A percentile compares a stretch with the other conserved stretches of the same genome.
phyloP scores from a whole-genome alignment of 2,888 invertebrate genomes.

The Tuta absoluta region DNA sequence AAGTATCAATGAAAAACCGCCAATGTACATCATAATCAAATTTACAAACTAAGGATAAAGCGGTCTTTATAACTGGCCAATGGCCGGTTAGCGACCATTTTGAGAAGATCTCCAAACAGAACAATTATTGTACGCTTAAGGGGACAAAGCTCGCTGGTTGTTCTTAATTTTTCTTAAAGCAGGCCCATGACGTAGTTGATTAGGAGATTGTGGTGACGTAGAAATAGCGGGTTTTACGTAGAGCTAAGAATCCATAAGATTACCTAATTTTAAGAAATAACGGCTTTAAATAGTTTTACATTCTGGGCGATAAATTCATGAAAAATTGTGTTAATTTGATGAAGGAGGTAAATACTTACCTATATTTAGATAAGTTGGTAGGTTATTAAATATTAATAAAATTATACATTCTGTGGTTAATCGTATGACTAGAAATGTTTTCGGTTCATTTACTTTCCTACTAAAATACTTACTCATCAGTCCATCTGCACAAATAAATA shows the following conservation, averaged over 20 bases:
- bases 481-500: too few species aligned
- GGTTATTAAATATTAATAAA: too few species aligned
- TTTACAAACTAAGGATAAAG: not conserved
- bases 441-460: too few species aligned
- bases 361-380: too few species aligned
- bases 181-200: not conserved
- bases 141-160: not conserved
- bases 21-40: not conserved
- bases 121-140: not conserved
- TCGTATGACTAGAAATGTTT: too few species aligned
- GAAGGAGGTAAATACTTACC: too few species aligned
- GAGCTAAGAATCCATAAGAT: constrained; percentile 34
- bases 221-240: constrained; percentile 47
- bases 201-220: constrained; percentile 10
- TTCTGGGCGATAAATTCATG: not conserved
- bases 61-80: not conserved
- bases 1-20: not conserved
- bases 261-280: not conserved
- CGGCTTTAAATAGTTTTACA: not conserved
- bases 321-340: not conserved
- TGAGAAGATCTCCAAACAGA: not conserved
- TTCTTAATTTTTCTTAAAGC: not conserved
- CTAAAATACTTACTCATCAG: too few species aligned
- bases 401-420: too few species aligned
- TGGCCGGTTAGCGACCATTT: not conserved